Conservation (phyloP, 2,888 invertebrate genomes). For the Schizotus pectinicornis region DNA sequence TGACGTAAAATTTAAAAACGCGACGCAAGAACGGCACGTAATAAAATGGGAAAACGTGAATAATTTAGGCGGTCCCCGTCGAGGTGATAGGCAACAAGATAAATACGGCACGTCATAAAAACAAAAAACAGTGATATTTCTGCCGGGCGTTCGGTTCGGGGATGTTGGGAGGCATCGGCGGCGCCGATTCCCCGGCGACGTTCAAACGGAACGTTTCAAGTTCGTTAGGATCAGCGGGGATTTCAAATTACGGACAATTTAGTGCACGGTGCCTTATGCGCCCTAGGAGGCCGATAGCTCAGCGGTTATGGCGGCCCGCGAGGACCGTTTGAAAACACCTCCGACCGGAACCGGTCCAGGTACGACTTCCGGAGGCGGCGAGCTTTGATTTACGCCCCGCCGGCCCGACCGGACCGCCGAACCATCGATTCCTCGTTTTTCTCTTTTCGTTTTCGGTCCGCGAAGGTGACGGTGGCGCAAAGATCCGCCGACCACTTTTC, state of each 20-base stretch:
- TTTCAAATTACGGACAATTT: constrained; percentile 53
- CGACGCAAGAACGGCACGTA: constrained; percentile 15
- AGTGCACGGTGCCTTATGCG: constrained; percentile 50
- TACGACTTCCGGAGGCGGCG: not conserved
- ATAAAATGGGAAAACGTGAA: constrained; percentile 27
- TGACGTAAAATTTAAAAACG: constrained; percentile 8
- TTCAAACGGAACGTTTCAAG: constrained; percentile 20
- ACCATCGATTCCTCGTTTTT: not conserved
- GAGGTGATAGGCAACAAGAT: constrained; percentile 25
- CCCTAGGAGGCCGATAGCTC: constrained; percentile 53
- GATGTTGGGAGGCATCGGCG: not conserved
- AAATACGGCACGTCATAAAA: constrained; percentile 28
- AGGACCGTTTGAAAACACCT: constrained; percentile 43
- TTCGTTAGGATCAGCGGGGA: constrained; percentile 34
- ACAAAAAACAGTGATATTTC: constrained; percentile 29
- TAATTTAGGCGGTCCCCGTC: constrained; percentile 22
- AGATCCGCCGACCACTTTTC: too few species aligned
- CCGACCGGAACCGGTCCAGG: constrained; percentile 36
- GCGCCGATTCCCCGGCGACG: constrained; percentile 16
- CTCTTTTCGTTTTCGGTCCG: not conserved
- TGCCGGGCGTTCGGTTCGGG: not conserved
- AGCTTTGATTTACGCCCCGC: not conserved
- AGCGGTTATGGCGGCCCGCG: constrained; percentile 43
- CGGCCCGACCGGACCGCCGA: not conserved
- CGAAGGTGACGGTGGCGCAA: not conserved